A percentile compares a stretch with the other conserved stretches of the same genome.
Conservation (phyloP, 2,797 vertebrate genomes). For the Enteromius radiatus region DNA sequence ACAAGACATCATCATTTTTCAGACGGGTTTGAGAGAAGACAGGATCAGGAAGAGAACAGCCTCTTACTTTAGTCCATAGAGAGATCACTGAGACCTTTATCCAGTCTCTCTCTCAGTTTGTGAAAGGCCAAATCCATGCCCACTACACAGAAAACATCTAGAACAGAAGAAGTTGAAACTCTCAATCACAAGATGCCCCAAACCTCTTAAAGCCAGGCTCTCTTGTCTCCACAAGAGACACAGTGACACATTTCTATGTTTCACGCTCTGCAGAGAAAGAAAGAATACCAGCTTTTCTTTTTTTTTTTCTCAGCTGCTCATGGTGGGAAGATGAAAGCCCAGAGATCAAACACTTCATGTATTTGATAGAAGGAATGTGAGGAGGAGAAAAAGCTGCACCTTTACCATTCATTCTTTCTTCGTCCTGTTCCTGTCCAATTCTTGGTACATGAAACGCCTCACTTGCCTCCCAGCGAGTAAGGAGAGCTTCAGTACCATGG, state of each 20-base stretch:
- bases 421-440: constrained; percentile 23
- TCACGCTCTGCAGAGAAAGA: constrained; percentile 36
- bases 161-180: constrained; percentile 34
- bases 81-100: constrained; percentile 44
- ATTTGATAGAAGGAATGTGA: constrained; percentile 37
- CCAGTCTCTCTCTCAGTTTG: constrained; percentile 32
- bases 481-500: constrained; percentile 9
- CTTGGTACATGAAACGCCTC: constrained; percentile 25
- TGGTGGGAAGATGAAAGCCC: constrained; percentile 47
- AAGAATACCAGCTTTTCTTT: constrained; percentile 11
- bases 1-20: constrained; percentile 51
- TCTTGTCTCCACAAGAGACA: constrained; percentile 45
- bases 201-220: constrained; percentile 42
- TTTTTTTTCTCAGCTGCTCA: constrained; percentile 21
- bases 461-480: constrained; percentile 34
- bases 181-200: constrained; percentile 38
- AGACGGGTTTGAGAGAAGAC: constrained; percentile 33
- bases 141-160: constrained; percentile 28
- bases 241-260: constrained; percentile 45
- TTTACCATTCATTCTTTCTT: constrained; percentile 37
- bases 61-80: constrained; percentile 47
- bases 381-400: constrained; percentile 28
- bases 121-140: constrained; percentile 42
- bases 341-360: constrained; percentile 49
- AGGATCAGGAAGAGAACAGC: constrained; percentile 37